Percentiles rank a stretch among this genome's conserved stretches.
Conservation (phyloP, 2,888 invertebrate genomes). For the Dione juno region DNA sequence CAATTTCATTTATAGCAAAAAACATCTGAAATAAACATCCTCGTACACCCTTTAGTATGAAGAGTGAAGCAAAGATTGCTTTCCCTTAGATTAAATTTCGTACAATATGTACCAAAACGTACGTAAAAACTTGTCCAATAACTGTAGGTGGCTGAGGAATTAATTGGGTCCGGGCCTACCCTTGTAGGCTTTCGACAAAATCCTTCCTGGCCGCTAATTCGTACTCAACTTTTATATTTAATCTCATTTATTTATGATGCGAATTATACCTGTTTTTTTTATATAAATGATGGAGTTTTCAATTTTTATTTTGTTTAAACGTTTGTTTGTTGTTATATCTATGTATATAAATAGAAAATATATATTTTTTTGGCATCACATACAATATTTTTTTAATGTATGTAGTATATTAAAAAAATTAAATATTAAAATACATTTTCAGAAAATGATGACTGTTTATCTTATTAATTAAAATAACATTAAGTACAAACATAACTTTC, state of each 20-base stretch:
- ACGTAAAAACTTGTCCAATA: slow-evolving; percentile 57
- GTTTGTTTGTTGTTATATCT: background rate
- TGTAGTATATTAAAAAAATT: too few relatives aligned
- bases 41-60: slow-evolving; percentile 7
- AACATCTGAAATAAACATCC: slow-evolving; percentile 11
- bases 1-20: background rate
- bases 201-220: slow-evolving; percentile 50
- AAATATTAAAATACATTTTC: too few relatives aligned
- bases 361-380: too few relatives aligned
- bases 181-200: slow-evolving; percentile 67
- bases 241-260: slow-evolving; percentile 34
- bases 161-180: slow-evolving; percentile 49
- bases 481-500: too few relatives aligned
- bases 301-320: background rate
- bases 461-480: too few relatives aligned
- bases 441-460: too few relatives aligned
- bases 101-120: slow-evolving; percentile 51
- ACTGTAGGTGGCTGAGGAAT: slow-evolving; percentile 42
- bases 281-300: background rate
- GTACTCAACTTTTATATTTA: slow-evolving; percentile 28
- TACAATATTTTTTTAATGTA: too few relatives aligned
- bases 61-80: slow-evolving; percentile 4
- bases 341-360: background rate
- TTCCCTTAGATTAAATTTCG: slow-evolving; percentile 58
- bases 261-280: slow-evolving; percentile 19